Percentiles rank a stretch among this genome's conserved stretches.
Evolutionary conservation across 2,797 vertebrate species (phyloP).

Genomic region (Myoxocephalus aenaeus): DNA sequence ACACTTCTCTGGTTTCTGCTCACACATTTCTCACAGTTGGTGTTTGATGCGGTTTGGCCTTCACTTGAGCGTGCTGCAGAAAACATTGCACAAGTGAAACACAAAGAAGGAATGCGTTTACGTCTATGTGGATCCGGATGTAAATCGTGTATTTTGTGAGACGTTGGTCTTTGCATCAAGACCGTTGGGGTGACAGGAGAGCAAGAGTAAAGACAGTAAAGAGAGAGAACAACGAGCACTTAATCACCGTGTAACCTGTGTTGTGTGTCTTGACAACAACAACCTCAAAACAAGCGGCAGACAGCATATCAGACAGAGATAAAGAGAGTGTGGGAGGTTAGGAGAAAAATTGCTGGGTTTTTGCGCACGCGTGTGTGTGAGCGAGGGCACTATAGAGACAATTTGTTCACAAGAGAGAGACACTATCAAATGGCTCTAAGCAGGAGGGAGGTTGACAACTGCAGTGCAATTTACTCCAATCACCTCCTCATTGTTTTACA

Average conservation of each 20-base stretch:
- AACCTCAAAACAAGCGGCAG: slow-evolving; percentile 23
- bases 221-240: slow-evolving; percentile 17
- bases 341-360: slow-evolving; percentile 22
- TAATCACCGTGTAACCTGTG: slow-evolving; percentile 32
- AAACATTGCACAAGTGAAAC: slow-evolving; percentile 7
- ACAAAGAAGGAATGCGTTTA: slow-evolving; percentile 1
- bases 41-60: slow-evolving; percentile 32
- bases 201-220: neutral
- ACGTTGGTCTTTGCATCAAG: slow-evolving; percentile 11
- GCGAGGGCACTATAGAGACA: slow-evolving; percentile 29
- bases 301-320: slow-evolving; percentile 53
- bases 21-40: slow-evolving; percentile 23
- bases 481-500: slow-evolving; percentile 78
- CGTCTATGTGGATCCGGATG: neutral
- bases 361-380: slow-evolving; percentile 29
- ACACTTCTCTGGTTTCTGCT: slow-evolving; percentile 25
- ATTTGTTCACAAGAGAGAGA: slow-evolving; percentile 55
- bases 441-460: slow-evolving; percentile 62
- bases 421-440: slow-evolving; percentile 63
- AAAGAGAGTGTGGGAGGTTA: slow-evolving; percentile 53
- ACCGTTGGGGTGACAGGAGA: slow-evolving; percentile 10
- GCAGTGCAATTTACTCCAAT: slow-evolving; percentile 78
- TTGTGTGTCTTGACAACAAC: slow-evolving; percentile 54
- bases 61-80: slow-evolving; percentile 11
- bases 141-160: slow-evolving; percentile 9